Base-by-base conservation (phyloP, 2,113 vertebrate species). In the Naja naja region DNA sequence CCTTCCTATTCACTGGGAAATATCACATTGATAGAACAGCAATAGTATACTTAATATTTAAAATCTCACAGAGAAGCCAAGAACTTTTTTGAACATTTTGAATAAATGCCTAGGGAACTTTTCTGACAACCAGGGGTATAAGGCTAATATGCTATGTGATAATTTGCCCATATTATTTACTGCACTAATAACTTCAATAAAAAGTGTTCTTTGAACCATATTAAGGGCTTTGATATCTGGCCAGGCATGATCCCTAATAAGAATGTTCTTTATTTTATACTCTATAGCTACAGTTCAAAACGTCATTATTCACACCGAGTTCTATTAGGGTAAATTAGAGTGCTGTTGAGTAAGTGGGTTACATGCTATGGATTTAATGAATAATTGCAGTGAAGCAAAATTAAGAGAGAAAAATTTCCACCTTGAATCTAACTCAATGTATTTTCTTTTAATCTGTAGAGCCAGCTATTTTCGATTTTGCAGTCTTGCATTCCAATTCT, bases 321-420 rank as follows among this genome's bases (percentile, higher is more conserved):
- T 90, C 89, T 74, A 90, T 90, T 91, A 87, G 47, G 52, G 56
- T 56, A 56, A 87, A 87, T 56, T 55, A 39, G 56, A 69, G 12
- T 88, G 86, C 56, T 88, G 55, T 88, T 92, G 91, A 92, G 14
- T 53, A 88, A 92, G 55, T 0, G 85, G 30, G 30, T 69, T 88
- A 25, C 39, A 86, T 8, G 87, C 27, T 1, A 91, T 69, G 93
- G 88, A 53, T 93, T 49, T 93, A 94, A 95, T 20, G 88, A 95
- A 89, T 25, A 95, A 85, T 94, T 94, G 87, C 92, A 92, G 91
- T 39, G 95, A 95, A 90, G 87, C 93, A 96, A 97, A 96, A 96
- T 93, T 94, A 93, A 96, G 93, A 90, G 92, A 95, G 93, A 93
- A 94, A 92, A 94, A 94, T 43, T 85, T 86, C 60, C 91, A 85